Evolutionary conservation across 2,797 vertebrate genomes (phyloP).

Genomic region (Apodemus agrarius): DNA sequence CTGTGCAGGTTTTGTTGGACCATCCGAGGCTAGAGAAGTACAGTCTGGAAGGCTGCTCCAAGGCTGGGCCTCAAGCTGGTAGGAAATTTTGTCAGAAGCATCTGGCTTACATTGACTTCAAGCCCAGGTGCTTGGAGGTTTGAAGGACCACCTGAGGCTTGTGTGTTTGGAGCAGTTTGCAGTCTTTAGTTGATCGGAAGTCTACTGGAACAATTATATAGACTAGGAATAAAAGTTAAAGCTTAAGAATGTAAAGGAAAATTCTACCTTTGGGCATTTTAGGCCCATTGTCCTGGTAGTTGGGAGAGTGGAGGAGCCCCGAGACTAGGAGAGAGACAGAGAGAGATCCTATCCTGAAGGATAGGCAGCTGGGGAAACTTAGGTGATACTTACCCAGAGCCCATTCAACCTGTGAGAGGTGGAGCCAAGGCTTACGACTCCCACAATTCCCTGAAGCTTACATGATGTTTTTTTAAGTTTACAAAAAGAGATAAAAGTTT

Average conservation of each 20-base stretch:
- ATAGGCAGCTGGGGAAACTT: neutral
- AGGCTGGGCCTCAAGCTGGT: neutral
- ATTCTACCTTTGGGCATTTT: neutral
- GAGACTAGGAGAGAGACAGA: neutral
- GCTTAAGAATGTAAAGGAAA: neutral
- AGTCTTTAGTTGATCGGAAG: neutral
- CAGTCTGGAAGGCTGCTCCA: neutral
- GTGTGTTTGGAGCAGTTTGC: neutral
- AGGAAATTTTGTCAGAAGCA: neutral
- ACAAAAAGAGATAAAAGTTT: neutral
- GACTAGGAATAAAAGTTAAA: neutral
- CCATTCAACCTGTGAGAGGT: neutral
- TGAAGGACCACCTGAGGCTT: neutral
- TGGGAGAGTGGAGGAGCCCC: neutral
- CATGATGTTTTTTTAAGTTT: neutral
- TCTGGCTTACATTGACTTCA: neutral
- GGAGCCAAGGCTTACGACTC: neutral
- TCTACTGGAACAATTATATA: neutral
- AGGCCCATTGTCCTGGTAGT: neutral
- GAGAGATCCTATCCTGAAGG: neutral
- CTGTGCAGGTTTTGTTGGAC: neutral
- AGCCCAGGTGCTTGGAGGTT: neutral
- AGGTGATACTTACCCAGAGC: too few species aligned
- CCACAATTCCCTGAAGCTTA: neutral
- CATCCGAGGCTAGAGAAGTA: neutral